Evolutionary conservation across 1,140 invertebrate genomes (phyloP), one percentile per base, ranked within the genome.

Genomic region (Diorhabda elongata): DNA sequence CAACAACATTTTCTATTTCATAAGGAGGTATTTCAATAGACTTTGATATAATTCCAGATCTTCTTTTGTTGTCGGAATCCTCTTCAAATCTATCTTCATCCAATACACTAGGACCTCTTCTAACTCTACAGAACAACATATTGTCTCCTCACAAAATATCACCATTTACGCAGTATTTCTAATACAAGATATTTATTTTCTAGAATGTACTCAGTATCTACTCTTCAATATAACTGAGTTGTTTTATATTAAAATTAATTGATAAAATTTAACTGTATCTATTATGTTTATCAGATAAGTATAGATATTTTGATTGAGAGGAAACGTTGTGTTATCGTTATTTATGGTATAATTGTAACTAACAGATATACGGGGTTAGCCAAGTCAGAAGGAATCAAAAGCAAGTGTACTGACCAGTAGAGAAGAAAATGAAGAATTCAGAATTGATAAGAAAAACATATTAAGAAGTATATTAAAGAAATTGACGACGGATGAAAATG

Each of bases 41-140:
- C 44, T 44, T 62, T 6, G 61, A 62, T 44, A 62, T 62, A 5
- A 62, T 44, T 11, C 61, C 61, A 42, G 61, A 62, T 62, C 61
- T 9, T 44, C 61, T 62, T 6, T 8, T 62, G 7, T 62, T 43
- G 6, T 44, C 43, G n/a, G 6, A n/a, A 9, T 44, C n/a, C 0
- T 42, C 44, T n/a, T 62, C 61, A 6, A 44, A 62, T 47, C 3
- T 52, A n/a, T 52, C 47, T 52, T 52, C 47, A n/a, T 62, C 44
- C 8, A 62, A 42, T 7, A 42, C 44, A 44, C 61, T 62, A 5
- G 61, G 7, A n/a, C 61, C 42, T 43, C 43, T 42, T 44, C 44
- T 62, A 8, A 11, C 42, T 11, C 61, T 62, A 44, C 61, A 62
- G 43, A 62, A 62, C n/a, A 62, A 44, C 61, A 62, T 62, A 11